These are phyloP conservation scores for Dromiciops gliroides DNA, from an alignment of 2,113 vertebrate species.

Conservation along the genomic window DNA sequence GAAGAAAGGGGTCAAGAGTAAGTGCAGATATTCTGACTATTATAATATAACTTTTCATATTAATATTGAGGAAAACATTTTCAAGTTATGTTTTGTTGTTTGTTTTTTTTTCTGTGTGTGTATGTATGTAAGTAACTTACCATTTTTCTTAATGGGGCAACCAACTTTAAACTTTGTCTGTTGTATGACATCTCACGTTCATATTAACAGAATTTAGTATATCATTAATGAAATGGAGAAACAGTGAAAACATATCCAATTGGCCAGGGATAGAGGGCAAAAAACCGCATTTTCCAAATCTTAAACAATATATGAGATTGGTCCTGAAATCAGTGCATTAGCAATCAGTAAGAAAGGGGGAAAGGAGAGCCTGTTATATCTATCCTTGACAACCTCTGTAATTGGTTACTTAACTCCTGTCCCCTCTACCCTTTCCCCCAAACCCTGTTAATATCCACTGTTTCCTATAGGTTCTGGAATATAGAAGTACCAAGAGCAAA, in stretches of 20 bases:
- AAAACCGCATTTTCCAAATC: not conserved
- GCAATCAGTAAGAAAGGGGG: slow-evolving; percentile 38
- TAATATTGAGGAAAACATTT: slow-evolving; percentile 72
- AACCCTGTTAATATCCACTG: not conserved
- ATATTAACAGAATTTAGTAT: slow-evolving; percentile 46
- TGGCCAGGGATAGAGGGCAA: slow-evolving; percentile 8
- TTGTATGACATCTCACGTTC: slow-evolving; percentile 67
- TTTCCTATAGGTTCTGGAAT: slow-evolving; percentile 31
- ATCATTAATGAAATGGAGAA: slow-evolving; percentile 44
- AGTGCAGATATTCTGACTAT: slow-evolving; percentile 87
- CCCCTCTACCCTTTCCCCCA: not conserved
- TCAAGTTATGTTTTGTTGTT: slow-evolving; percentile 56
- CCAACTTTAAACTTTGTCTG: slow-evolving; percentile 87
- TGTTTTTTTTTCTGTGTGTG: slow-evolving; percentile 25
- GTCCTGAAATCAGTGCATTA: slow-evolving; percentile 44
- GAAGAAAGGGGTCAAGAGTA: slow-evolving; percentile 92
- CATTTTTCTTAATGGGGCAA: slow-evolving; percentile 81
- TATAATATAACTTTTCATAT: slow-evolving; percentile 79
- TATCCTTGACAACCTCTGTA: too few relatives aligned
- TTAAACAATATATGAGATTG: slow-evolving; percentile 41
- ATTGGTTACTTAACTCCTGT: not conserved
- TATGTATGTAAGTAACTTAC: slow-evolving; percentile 61
- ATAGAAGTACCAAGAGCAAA: slow-evolving; percentile 3
- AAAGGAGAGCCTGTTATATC: slow-evolving; percentile 8
- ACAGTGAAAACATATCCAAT: slow-evolving; percentile 31